Evolutionary conservation across 2,113 vertebrate species (phyloP), one percentile per base, ranked within the genome.

Genomic region (Chionodraco myersi): DNA sequence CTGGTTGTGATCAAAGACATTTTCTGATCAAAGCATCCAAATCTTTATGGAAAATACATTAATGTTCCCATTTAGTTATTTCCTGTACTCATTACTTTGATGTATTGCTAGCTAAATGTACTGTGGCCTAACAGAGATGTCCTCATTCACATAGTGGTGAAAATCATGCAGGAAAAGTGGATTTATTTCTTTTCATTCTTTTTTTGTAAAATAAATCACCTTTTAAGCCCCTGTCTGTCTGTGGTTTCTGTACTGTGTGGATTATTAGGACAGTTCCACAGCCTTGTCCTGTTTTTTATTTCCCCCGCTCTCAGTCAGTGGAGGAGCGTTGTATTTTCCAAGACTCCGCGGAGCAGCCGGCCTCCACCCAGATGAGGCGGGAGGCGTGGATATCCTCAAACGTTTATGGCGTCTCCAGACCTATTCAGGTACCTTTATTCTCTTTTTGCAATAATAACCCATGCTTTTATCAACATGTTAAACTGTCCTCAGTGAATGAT

Each of bases 341-440:
- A 72, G 89, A 89, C 62, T 92, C 92, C 0, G 74, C 1, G 14
- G 94, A 94, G 54, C 90, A 89, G 44, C 88, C 93, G 0, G 51
- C 72, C 13, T 85, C 82, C 85, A 96, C 95, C 5, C 91, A 59
- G 13, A 70, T 96, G 23, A 94, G 77, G 57, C 91, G 95, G 18
- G 94, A 96, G 72, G 95, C 95, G 0, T 96, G 95, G 95, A 94
- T 96, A 72, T 94, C 94, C 10, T 96, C 95, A 9, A 84, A 88
- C 12, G 88, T 96, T 54, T 96, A 93, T 15, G 95, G 95, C 14
- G 92, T 96, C 80, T 96, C 95, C 78, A 92, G 94, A 86, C 93
- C 95, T 7, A 95, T 96, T 62, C 95, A 96, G 94, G 95, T 95
- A 89, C 60, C 9, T 73, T 10, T 21, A 4, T 41, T 7, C 10